Conservation (phyloP, 2,113 vertebrate species). For the Gulo gulo region DNA sequence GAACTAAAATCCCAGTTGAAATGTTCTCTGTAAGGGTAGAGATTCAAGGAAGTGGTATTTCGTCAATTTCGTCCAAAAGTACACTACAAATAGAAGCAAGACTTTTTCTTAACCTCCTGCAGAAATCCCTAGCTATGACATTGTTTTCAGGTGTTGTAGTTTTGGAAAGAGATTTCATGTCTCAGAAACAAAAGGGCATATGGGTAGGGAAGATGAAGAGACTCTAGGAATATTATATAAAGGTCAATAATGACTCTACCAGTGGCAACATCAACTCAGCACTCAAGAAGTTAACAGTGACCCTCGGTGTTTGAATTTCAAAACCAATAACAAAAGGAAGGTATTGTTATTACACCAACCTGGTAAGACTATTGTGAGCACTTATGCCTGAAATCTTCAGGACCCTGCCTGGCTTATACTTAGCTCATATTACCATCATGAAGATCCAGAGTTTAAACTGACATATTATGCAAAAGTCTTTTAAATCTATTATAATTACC, state of each 20-base stretch:
- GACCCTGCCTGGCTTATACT: background rate
- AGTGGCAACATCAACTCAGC: background rate
- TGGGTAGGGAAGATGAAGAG: background rate
- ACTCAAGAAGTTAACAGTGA: constrained; percentile 19
- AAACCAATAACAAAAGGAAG: constrained; percentile 23
- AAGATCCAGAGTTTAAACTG: constrained; percentile 41
- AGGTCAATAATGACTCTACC: constrained; percentile 48
- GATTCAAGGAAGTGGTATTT: constrained; percentile 7
- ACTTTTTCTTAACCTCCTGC: background rate
- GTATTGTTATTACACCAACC: background rate
- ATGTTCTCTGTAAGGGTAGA: background rate
- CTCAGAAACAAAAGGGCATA: constrained; percentile 3
- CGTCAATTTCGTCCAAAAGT: background rate
- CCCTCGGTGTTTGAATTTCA: constrained; percentile 17
- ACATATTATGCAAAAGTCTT: background rate
- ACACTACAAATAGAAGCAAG: constrained; percentile 28
- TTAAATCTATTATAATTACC: constrained; percentile 27
- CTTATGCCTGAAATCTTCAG: background rate
- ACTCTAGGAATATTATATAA: constrained; percentile 47
- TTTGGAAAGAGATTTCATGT: background rate
- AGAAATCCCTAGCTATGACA: constrained; percentile 5
- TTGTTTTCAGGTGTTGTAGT: background rate
- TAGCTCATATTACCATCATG: background rate
- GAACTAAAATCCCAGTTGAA: constrained; percentile 15
- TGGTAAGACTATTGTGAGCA: background rate